Evolutionary conservation across 2,113 vertebrate genomes (phyloP), one percentile per base, ranked within the genome.

Genomic region (Ictalurus furcatus): DNA sequence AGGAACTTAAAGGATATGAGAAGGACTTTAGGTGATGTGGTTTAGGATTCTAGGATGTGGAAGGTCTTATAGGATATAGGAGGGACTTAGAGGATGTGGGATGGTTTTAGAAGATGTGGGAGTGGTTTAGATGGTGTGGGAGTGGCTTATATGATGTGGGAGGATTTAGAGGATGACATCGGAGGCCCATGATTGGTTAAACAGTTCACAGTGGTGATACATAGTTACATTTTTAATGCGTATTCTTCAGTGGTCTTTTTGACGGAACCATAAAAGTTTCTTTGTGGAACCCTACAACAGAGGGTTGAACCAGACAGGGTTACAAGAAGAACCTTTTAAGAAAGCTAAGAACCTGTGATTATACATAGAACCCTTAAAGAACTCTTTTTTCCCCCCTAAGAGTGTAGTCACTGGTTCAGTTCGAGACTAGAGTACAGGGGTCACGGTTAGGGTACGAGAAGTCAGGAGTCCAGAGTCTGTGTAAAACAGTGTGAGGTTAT

Each of bases 401-500:
- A 65, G 0, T 40, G 17, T 21, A 21, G 3, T 21, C 69, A 37
- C n/a, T 21, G 40, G 61, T 52, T 84, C 67, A 58, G 34, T 54
- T 48, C 28, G 30, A 84, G 52, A 19, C 52, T 82, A 65, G 85
- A 73, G n/a, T 58, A 86, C 56, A 58, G 79, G 71, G 48, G 67
- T 34, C 28, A 28, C 16, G 12, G 25, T 6, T 23, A 34, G 54
- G 5, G 76, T 54, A 54, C 2, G 17, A 79, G 76, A 54, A 25
- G 9, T 4, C 19, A 40, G 40, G 23, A 48, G 11, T 78, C 40
- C 40, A 52, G 5, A 74, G 40, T 48, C 21, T 28, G 21, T 78
- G 40, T 52, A 52, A 48, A 78, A 78, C 74, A 25, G 23, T 56
- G 28, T 73, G 40, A 67, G 34, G 8, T 81, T 56, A 7, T 59